Evolutionary conservation across 2,888 invertebrate species (phyloP), one percentile per base, ranked within the genome.

Genomic region (Polydrusus tereticollis): DNA sequence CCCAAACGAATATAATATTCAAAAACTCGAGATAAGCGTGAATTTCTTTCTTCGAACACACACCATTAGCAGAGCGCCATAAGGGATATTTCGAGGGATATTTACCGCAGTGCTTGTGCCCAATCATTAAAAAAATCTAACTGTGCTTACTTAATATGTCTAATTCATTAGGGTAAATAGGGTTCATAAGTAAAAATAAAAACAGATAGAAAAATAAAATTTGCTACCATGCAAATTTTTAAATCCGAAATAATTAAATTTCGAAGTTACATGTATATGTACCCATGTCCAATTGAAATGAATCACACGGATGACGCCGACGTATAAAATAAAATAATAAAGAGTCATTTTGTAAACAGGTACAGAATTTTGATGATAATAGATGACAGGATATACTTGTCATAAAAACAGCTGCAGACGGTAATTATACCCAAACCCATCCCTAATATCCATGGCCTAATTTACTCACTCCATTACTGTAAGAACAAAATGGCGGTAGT

Each of bases 301-400:
- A 2, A 23, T 59, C 20, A 38, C 26, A 59, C 14, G 16, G 26
- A 23, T 59, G 12, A 38, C 26, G 41, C 14, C 10, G 26, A 41
- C 33, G 38, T 59, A 29, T 57, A 43, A 43, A 43, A 62, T 62
- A 45, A 43, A 62, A 62, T 45, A 45, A 62, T 26, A 43, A 43
- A 29, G 23, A 16, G 29, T 29, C n/a, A 23, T 20, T 50, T 29
- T 20, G 16, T 36, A 23, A 23, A 57, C 55, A 58, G 69, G 55
- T 63, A 69, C 38, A 62, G 43, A 60, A 52, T 18, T 69, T 69
- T 69, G 69, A 63, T 62, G 55, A 23, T 69, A 69, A 69, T 69
- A 69, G 63, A 69, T 69, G 69, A 69, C 69, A 69, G 69, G 69
- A 69, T 69, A 69, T 69, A 57, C 62, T 57, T 69, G 69, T 69